These are phyloP conservation scores for Denticeps clupeoides DNA, from an alignment of 2,797 vertebrate species.

Conservation along the genomic window DNA sequence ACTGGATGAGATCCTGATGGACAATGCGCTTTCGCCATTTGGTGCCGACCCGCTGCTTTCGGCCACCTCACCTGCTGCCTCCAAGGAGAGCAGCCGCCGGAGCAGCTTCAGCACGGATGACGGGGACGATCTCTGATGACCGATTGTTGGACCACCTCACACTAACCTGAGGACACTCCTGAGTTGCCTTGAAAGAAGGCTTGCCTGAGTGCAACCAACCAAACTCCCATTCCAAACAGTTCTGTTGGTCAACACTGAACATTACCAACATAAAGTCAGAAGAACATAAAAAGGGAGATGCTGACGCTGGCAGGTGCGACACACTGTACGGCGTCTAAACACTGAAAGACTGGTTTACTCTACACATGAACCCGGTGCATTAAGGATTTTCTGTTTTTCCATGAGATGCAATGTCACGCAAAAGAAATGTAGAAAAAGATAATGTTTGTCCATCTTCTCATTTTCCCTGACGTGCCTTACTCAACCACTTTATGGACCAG, in stretches of 20 bases:
- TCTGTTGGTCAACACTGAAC: too few relatives aligned
- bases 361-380: too few relatives aligned
- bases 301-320: too few relatives aligned
- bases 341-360: too few relatives aligned
- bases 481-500: slow-evolving; percentile 17
- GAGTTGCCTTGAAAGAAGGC: too few relatives aligned
- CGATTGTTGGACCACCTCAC: background rate
- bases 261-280: too few relatives aligned
- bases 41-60: slow-evolving; percentile 83
- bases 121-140: slow-evolving; percentile 71
- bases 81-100: slow-evolving; percentile 86
- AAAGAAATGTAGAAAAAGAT: slow-evolving; percentile 50
- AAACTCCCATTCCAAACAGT: too few relatives aligned
- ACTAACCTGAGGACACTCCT: background rate
- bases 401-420: slow-evolving; percentile 31
- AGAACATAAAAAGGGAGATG: too few relatives aligned
- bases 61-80: slow-evolving; percentile 71
- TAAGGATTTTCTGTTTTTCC: too few relatives aligned
- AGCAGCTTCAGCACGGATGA: slow-evolving; percentile 89
- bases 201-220: too few relatives aligned
- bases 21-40: slow-evolving; percentile 77
- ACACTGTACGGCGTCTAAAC: too few relatives aligned
- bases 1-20: slow-evolving; percentile 77
- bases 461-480: slow-evolving; percentile 36
- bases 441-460: background rate